Base-by-base conservation (phyloP, 2,888 invertebrate species). In the Lamellibrachia columna region DNA sequence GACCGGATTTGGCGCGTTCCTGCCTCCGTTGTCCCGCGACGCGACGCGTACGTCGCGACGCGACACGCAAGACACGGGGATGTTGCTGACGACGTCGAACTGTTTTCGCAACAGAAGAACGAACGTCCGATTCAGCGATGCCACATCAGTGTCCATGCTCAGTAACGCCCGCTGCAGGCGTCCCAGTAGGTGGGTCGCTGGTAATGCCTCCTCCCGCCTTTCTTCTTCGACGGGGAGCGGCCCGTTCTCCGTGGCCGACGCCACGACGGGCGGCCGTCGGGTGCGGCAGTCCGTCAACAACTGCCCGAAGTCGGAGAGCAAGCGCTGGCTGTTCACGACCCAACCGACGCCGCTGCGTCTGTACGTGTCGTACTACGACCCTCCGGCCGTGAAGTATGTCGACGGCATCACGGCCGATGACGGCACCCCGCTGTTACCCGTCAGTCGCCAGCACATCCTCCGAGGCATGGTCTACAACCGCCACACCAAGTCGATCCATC, bases 321-420 rank as follows among this genome's bases (percentile, higher is more conserved):
- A 40, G n/a, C 91, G 91, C 9, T 91, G 91, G 91, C 9, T 55
- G n/a, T 53, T 91, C 40, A 52, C 55, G 40, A 53, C 53, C 9
- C 53, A 91, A 55, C 91, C 91, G 53, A 55, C 91, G 11, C 91
- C 91, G 40, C 53, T 91, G 2, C 52, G 91, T 4, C 91, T 91
- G 15, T 91, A 91, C 91, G 55, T 91, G 28, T 91, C 91, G 6
- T 91, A 91, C n/a, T 91, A 91, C 22, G 91, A 91, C 52, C 91
- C 91, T 8, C 91, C 91, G 53, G 11, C 55, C 15, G 91, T 53
- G 58, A 91, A 91, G 55, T 91, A 22, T 22, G 91, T 91, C 58
- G 91, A 91, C 52, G 91, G 91, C 40, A 91, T 91, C 40, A 53
- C 55, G n/a, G 91, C 53, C 28, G 52, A 53, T 9, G 40, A 52